Percentiles rank a stretch among this genome's conserved stretches.
These are phyloP conservation scores for Drosophila nasuta DNA, from an alignment of 1,140 invertebrate species.

Conservation along the genomic window DNA sequence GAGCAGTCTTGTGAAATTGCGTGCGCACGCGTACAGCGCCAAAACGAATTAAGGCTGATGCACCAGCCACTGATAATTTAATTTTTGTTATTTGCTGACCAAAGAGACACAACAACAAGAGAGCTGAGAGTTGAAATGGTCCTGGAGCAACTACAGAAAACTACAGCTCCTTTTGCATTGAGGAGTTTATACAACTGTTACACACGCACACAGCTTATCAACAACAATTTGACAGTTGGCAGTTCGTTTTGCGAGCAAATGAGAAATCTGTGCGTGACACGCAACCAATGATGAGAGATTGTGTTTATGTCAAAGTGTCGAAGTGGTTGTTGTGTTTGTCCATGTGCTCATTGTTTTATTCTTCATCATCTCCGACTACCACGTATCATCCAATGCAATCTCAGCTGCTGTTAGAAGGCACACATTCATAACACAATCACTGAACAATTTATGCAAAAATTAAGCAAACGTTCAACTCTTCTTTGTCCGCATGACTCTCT, in stretches of 20 bases:
- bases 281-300: constrained; percentile 49
- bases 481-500: neutral
- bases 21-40: constrained; percentile 81
- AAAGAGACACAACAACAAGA: neutral
- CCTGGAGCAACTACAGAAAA: neutral
- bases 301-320: constrained; percentile 67
- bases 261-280: constrained; percentile 72
- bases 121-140: neutral
- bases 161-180: constrained; percentile 40
- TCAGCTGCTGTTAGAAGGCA: constrained; percentile 67
- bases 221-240: constrained; percentile 79
- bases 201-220: constrained; percentile 69
- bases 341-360: constrained; percentile 49
- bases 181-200: constrained; percentile 73
- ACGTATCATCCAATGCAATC: constrained; percentile 70
- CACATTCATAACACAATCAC: constrained; percentile 58
- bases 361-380: constrained; percentile 5
- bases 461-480: constrained; percentile 15
- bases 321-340: constrained; percentile 36
- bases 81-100: constrained; percentile 50
- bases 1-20: constrained; percentile 43
- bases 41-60: constrained; percentile 81
- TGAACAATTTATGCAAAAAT: constrained; percentile 74
- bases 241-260: constrained; percentile 79
- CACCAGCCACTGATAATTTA: constrained; percentile 79